phyloP scores from a whole-genome alignment of 2,888 invertebrate species.

The Metellina segmentata region DNA sequence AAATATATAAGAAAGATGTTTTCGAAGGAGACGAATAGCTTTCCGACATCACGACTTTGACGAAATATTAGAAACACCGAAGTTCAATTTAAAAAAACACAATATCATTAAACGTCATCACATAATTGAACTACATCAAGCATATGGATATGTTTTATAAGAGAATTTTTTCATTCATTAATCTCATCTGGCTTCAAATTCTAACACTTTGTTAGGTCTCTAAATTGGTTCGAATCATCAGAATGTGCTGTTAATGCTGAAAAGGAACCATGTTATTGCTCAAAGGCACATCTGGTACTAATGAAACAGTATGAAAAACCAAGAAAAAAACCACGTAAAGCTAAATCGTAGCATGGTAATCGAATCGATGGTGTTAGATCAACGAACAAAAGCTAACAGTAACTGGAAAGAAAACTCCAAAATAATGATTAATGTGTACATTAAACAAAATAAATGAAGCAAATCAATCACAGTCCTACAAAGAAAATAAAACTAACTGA shows the following conservation, averaged over 20 bases:
- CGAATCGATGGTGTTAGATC: not conserved
- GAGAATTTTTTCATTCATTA: no score
- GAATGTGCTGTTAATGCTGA: not conserved
- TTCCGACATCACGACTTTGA: no score
- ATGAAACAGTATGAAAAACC: not conserved
- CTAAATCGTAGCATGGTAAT: not conserved
- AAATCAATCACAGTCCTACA: not conserved
- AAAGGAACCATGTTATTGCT: not conserved
- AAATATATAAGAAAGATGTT: no score
- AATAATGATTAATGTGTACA: not conserved
- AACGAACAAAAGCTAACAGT: not conserved
- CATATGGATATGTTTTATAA: no score
- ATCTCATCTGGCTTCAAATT: no score
- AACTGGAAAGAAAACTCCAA: not conserved
- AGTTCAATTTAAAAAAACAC: no score
- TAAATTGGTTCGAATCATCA: not conserved
- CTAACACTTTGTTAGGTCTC: no score
- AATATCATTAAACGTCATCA: no score
- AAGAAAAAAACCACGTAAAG: not conserved
- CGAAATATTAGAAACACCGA: no score
- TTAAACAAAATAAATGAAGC: not conserved
- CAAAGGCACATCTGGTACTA: not conserved
- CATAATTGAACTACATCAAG: no score
- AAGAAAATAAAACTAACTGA: not conserved
- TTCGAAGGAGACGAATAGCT: no score